Conservation (phyloP, 2,113 vertebrate species). For the Thamnophis sirtalis region DNA sequence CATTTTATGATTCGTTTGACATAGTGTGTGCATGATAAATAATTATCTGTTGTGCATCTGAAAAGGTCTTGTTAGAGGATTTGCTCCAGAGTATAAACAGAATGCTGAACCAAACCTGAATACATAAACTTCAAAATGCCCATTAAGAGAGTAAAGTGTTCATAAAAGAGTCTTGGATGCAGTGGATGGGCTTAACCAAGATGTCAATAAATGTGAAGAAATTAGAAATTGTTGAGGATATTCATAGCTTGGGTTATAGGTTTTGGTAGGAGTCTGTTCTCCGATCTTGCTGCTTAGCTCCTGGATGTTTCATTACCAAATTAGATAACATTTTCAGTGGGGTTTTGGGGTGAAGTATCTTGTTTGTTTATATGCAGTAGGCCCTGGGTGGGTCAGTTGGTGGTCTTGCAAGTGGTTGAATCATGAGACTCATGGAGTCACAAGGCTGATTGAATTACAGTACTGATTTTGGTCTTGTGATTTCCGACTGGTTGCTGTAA, state of each 20-base stretch:
- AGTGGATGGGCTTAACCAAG: neutral
- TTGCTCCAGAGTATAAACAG: neutral
- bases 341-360: neutral
- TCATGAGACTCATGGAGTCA: neutral
- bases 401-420: neutral
- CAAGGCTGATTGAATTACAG: neutral
- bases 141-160: neutral
- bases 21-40: neutral
- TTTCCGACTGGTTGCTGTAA: neutral
- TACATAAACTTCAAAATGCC: neutral
- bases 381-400: neutral
- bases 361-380: neutral
- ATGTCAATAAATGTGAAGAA: neutral
- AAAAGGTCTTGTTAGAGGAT: neutral
- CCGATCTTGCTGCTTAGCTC: neutral
- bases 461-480: neutral
- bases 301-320: neutral
- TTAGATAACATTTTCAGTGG: neutral
- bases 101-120: neutral
- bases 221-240: neutral
- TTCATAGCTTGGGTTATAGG: neutral
- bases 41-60: neutral
- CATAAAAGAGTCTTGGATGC: neutral
- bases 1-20: neutral
- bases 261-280: neutral